Conservation (phyloP, 2,888 invertebrate species). For the Taphrorychus bicolor region DNA sequence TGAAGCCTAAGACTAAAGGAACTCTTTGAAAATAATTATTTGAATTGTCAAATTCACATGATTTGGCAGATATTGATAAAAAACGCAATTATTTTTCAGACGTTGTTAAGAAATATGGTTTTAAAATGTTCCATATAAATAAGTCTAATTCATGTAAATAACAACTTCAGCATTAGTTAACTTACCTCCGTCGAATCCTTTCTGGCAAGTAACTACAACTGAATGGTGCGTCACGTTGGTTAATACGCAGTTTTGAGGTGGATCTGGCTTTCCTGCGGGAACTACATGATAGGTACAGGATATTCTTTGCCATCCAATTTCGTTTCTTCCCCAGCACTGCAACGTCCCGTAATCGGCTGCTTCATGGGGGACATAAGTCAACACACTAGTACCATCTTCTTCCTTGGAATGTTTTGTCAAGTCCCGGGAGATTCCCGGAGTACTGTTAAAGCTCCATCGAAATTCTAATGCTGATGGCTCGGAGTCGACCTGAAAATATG, state of each 20-base stretch:
- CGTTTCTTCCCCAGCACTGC: constrained; percentile 76
- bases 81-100: too few relatives aligned
- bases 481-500: constrained; percentile 67
- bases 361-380: constrained; percentile 65
- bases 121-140: too few relatives aligned
- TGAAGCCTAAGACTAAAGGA: too few relatives aligned
- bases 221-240: constrained; percentile 63
- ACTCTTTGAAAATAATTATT: too few relatives aligned
- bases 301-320: constrained; percentile 72
- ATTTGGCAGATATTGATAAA: too few relatives aligned
- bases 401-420: constrained; percentile 58
- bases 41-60: too few relatives aligned
- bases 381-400: constrained; percentile 55
- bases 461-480: constrained; percentile 73
- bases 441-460: constrained; percentile 74
- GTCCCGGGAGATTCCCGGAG: constrained; percentile 62
- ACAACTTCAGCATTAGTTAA: neutral
- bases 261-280: constrained; percentile 69
- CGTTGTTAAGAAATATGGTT: too few relatives aligned
- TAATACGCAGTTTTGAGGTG: constrained; percentile 62
- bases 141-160: neutral
- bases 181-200: constrained; percentile 65
- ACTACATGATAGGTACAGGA: constrained; percentile 80
- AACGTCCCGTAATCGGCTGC: constrained; percentile 78
- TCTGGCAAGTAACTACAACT: constrained; percentile 60